Conservation (phyloP, 2,888 invertebrate species). For the Calameuta pallipes region DNA sequence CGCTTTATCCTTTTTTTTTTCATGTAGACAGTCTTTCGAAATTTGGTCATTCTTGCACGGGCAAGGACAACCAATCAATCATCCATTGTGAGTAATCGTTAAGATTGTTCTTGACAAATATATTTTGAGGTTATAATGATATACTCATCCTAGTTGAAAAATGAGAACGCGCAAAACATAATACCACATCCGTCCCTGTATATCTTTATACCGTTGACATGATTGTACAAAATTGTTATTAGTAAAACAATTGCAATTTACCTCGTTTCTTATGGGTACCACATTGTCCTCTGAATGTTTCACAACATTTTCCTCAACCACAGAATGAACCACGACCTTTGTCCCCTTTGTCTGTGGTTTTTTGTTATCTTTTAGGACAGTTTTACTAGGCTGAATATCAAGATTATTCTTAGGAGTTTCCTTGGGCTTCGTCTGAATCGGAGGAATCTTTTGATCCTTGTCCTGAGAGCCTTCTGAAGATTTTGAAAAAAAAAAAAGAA, state of each 20-base stretch:
- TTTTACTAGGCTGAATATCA: slow-evolving; percentile 61
- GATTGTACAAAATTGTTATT: neutral
- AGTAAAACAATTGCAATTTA: slow-evolving; percentile 19
- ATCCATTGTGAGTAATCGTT: slow-evolving; percentile 12
- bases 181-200: neutral
- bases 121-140: neutral
- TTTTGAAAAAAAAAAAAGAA: neutral
- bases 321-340: slow-evolving; percentile 57
- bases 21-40: neutral
- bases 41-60: slow-evolving; percentile 14
- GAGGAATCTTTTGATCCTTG: slow-evolving; percentile 32
- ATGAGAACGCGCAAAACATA: neutral
- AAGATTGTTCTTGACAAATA: slow-evolving; percentile 7
- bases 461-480: slow-evolving; percentile 3
- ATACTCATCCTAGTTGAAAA: neutral
- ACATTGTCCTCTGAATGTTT: slow-evolving; percentile 40
- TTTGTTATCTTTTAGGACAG: slow-evolving; percentile 53
- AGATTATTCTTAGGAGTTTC: slow-evolving; percentile 48
- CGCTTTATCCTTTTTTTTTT: neutral
- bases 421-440: slow-evolving; percentile 60
- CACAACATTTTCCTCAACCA: slow-evolving; percentile 50
- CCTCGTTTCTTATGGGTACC: slow-evolving; percentile 39
- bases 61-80: slow-evolving; percentile 24
- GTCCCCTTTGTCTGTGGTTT: slow-evolving; percentile 48
- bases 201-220: neutral